Percentiles rank a stretch among this genome's conserved stretches.
Evolutionary conservation across 2,797 vertebrate species (phyloP).

Genomic region (Psittacula derbiana): DNA sequence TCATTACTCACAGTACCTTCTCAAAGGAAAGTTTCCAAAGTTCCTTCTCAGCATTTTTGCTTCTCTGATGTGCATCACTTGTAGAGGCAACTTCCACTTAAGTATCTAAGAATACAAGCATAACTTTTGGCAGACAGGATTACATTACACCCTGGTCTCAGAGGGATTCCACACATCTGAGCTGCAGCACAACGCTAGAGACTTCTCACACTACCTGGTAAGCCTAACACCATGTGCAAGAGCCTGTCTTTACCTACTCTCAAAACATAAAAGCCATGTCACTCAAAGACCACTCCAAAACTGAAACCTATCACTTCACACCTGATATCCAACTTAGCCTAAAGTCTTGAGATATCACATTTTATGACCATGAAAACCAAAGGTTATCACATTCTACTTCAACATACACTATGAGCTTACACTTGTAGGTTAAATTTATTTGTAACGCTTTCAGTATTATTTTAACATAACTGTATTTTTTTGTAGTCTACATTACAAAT

Average conservation of each 20-base stretch:
- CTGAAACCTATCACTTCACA: not conserved
- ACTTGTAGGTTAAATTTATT: not conserved
- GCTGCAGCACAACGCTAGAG: not conserved
- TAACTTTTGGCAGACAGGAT: not conserved
- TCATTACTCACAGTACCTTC: not conserved
- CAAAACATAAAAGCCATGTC: not conserved
- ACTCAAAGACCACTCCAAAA: not conserved
- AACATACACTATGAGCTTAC: not conserved
- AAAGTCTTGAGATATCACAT: not conserved
- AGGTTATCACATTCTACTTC: not conserved
- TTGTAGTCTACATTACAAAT: not conserved
- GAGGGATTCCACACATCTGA: not conserved
- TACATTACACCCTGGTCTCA: rapidly evolving
- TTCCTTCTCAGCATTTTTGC: not conserved
- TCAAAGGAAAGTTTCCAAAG: not conserved
- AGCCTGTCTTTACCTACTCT: not conserved
- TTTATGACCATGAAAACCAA: not conserved
- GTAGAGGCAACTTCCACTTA: not conserved
- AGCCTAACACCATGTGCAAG: rapidly evolving
- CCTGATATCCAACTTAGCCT: not conserved
- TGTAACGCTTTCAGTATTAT: not conserved
- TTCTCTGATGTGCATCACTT: not conserved
- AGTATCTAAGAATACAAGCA: not conserved
- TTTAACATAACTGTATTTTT: not conserved
- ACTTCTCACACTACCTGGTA: not conserved